Conservation (phyloP, 2,113 vertebrate species). For the Cnemophilus loriae region DNA sequence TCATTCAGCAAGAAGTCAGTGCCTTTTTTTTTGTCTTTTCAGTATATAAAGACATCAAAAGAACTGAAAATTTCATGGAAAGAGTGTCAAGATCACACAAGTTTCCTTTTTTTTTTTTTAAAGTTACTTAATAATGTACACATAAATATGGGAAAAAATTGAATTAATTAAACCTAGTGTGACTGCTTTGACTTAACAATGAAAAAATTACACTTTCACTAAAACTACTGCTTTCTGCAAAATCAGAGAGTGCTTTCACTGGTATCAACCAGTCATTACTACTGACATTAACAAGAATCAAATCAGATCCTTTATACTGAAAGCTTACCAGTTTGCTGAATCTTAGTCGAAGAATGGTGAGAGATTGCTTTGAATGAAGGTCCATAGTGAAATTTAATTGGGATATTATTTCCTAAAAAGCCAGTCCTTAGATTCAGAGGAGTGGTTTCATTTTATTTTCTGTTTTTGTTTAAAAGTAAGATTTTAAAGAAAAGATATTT, state of each 20-base stretch:
- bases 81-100: background rate
- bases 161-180: background rate
- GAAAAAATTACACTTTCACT: background rate
- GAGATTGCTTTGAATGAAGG: background rate
- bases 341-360: background rate
- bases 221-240: background rate
- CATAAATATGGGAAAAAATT: background rate
- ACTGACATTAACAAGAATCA: background rate
- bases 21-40: background rate
- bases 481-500: background rate
- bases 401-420: background rate
- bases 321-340: background rate
- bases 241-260: background rate
- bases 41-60: background rate
- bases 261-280: background rate
- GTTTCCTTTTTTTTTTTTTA: background rate
- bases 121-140: background rate
- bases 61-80: background rate
- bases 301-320: background rate
- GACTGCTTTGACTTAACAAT: background rate
- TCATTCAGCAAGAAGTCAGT: background rate
- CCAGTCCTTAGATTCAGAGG: background rate
- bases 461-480: background rate
- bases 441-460: background rate
- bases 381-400: background rate